phyloP scores from a whole-genome alignment of 2,113 vertebrate genomes.

The Dicerorhinus sumatrensis region DNA sequence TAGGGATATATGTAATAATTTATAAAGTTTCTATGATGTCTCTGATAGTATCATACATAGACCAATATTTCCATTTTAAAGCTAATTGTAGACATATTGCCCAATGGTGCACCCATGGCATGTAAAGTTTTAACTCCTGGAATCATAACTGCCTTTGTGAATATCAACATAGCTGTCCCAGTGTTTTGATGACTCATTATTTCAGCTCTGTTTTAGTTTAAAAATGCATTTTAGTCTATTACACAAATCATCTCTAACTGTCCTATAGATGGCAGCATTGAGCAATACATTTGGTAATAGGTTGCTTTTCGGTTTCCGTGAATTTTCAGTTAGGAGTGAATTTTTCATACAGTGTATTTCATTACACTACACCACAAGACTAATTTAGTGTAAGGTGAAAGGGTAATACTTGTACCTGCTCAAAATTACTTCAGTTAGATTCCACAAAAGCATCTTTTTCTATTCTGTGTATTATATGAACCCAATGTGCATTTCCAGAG shows the following conservation, averaged over 20 bases:
- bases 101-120: background rate
- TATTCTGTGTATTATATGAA: slow-evolving; percentile 7
- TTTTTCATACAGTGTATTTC: background rate
- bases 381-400: slow-evolving; percentile 40
- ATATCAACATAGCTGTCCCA: background rate
- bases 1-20: background rate
- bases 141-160: background rate
- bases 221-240: background rate
- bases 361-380: slow-evolving; percentile 7
- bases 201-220: background rate
- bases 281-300: slow-evolving; percentile 73
- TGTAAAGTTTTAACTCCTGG: background rate
- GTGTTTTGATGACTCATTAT: background rate
- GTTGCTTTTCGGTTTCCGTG: background rate
- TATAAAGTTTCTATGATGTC: background rate
- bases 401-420: background rate
- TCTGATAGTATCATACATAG: background rate
- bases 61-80: slow-evolving; percentile 47
- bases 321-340: slow-evolving; percentile 30
- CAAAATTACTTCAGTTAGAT: background rate
- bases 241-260: background rate
- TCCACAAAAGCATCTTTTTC: slow-evolving; percentile 52
- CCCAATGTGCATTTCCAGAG: slow-evolving; percentile 36
- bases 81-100: background rate
- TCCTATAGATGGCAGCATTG: slow-evolving; percentile 90